Percentiles rank a stretch among this genome's conserved stretches.
Conservation (phyloP, 53 echinoderm and acorn worm species). For the Pentamera pediparva region DNA sequence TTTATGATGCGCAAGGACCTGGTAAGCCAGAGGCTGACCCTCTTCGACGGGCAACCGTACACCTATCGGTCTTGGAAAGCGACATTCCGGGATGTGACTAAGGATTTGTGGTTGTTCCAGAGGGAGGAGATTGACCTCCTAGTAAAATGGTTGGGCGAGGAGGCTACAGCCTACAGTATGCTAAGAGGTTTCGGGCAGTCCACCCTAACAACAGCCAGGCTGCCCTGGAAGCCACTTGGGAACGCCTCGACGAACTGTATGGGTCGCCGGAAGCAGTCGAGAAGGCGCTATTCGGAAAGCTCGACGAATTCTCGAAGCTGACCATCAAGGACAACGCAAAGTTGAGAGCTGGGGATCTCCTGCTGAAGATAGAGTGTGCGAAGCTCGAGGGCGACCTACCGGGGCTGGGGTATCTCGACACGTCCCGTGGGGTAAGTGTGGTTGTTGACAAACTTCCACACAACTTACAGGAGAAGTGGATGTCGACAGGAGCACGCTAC, state of each 20-base stretch:
- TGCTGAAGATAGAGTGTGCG: slow-evolving; percentile 27
- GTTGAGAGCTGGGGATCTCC: slow-evolving; percentile 27
- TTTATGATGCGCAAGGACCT: slow-evolving; percentile 37
- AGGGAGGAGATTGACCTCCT: slow-evolving; percentile 45
- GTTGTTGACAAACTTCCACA: slow-evolving; percentile 40
- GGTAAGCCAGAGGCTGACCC: slow-evolving; percentile 10
- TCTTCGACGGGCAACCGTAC: slow-evolving; percentile 39
- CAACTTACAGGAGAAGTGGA: slow-evolving; percentile 41
- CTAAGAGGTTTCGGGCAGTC: background rate
- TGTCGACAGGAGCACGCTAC: slow-evolving; percentile 28
- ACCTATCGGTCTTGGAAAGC: slow-evolving; percentile 39
- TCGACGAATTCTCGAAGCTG: slow-evolving; percentile 26
- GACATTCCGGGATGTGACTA: slow-evolving; percentile 22
- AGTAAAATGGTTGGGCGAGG: slow-evolving; percentile 28
- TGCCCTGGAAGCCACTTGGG: slow-evolving; percentile 13
- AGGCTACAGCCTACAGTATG: slow-evolving; percentile 23
- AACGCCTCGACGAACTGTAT: slow-evolving; percentile 27
- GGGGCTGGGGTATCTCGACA: slow-evolving; percentile 38
- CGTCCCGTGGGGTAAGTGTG: slow-evolving; percentile 24
- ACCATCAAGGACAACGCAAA: slow-evolving; percentile 28
- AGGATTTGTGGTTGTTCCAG: slow-evolving; percentile 18
- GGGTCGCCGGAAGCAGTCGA: slow-evolving; percentile 33
- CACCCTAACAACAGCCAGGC: background rate
- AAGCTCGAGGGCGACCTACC: slow-evolving; percentile 20
- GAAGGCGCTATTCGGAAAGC: background rate